Evolutionary conservation across 2,888 invertebrate species (phyloP).

Genomic region (Zonitis immaculata): DNA sequence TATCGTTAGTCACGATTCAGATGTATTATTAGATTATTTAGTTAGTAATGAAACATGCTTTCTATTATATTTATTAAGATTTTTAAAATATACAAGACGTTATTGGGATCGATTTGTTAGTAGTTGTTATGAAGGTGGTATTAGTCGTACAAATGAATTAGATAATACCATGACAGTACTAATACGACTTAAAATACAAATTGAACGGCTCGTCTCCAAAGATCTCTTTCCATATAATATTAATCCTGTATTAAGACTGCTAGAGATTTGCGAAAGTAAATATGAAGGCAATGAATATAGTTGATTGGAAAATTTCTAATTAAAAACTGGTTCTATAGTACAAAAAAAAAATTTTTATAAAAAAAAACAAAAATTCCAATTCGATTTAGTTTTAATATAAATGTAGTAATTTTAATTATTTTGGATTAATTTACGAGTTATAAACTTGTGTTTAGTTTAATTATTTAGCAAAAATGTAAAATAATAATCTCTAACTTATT

Average conservation of each 20-base stretch:
- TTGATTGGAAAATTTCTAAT: conserved; percentile 47
- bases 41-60: conserved; percentile 91
- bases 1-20: conserved; percentile 76
- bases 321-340: conserved; percentile 9
- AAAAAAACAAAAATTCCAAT: not conserved
- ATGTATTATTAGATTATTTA: conserved; percentile 75
- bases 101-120: conserved; percentile 80
- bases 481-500: conserved; percentile 15
- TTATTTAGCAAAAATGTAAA: conserved; percentile 4
- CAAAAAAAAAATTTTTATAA: conserved; percentile 3
- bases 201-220: conserved; percentile 75
- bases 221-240: conserved; percentile 87
- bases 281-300: conserved; percentile 81
- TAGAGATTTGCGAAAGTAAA: conserved; percentile 79
- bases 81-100: conserved; percentile 76
- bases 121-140: conserved; percentile 61
- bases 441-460: not conserved
- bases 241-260: conserved; percentile 74
- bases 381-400: not conserved
- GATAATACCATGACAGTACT: conserved; percentile 82
- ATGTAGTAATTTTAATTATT: not conserved
- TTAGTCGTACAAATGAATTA: conserved; percentile 53
- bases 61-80: conserved; percentile 74
- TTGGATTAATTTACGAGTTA: not conserved
- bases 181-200: conserved; percentile 72